These are phyloP conservation scores for Mirounga angustirostris DNA, from an alignment of 2,113 vertebrate genomes.

Conservation along the genomic window DNA sequence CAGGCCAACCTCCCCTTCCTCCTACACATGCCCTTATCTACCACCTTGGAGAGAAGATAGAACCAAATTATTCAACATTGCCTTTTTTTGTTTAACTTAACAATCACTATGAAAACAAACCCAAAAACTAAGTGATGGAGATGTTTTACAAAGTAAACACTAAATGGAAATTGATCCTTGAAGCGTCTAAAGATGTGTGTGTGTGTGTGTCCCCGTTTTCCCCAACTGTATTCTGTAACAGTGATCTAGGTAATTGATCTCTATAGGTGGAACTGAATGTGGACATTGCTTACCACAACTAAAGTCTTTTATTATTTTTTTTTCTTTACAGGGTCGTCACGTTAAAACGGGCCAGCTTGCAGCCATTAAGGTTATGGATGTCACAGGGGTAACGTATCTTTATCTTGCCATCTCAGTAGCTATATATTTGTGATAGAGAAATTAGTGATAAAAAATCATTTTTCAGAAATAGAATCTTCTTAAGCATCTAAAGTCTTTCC, in stretches of 20 bases:
- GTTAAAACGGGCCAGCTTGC: constrained; percentile 99
- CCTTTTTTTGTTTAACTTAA: constrained; percentile 11
- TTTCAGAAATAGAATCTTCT: constrained; percentile 20
- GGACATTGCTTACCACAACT: constrained; percentile 53
- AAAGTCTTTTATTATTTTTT: constrained; percentile 45
- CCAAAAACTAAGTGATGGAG: not conserved
- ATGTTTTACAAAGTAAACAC: constrained; percentile 45
- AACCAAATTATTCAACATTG: not conserved
- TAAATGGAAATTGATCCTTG: constrained; percentile 28
- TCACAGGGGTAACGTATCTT: constrained; percentile 95
- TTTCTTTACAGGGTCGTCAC: constrained; percentile 95
- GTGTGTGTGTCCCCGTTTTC: not conserved
- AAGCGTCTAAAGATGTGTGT: not conserved
- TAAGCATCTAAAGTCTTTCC: constrained; percentile 33
- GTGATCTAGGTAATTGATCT: not conserved
- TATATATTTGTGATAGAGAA: not conserved
- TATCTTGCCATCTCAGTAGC: not conserved
- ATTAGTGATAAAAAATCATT: not conserved
- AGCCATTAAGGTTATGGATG: constrained; percentile 99
- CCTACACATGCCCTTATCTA: not conserved
- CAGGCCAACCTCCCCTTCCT: not conserved
- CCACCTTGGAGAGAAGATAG: not conserved
- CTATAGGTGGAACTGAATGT: not conserved
- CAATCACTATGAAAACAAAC: not conserved
- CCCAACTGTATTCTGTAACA: not conserved